Evolutionary conservation across 2,797 vertebrate genomes (phyloP).

Genomic region (Sylvia borin): DNA sequence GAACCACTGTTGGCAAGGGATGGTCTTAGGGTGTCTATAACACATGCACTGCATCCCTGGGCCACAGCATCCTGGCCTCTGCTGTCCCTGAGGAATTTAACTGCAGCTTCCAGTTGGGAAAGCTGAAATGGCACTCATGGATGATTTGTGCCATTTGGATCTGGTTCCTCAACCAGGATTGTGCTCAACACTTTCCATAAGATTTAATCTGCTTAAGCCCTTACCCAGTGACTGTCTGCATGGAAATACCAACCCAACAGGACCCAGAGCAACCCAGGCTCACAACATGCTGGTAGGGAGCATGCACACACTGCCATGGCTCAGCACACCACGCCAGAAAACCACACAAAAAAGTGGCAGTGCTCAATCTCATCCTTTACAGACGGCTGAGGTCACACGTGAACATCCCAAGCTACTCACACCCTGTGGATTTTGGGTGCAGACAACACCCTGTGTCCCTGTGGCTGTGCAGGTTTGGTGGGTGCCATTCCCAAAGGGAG

Average conservation of each 20-base stretch:
- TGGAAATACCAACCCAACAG: background rate
- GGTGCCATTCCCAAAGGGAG: background rate
- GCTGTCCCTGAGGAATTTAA: background rate
- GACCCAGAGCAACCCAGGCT: background rate
- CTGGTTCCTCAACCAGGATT: background rate
- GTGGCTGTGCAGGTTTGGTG: background rate
- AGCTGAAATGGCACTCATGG: background rate
- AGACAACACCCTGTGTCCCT: background rate
- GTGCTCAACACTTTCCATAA: accelerated
- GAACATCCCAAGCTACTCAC: accelerated
- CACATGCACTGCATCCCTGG: background rate
- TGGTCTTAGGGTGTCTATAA: background rate
- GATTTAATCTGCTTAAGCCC: background rate
- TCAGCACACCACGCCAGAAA: background rate
- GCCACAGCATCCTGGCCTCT: background rate
- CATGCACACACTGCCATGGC: background rate
- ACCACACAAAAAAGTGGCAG: background rate
- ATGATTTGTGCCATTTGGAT: background rate
- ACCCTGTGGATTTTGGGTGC: background rate
- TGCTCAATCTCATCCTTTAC: background rate
- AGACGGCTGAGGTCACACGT: background rate
- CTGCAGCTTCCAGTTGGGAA: background rate
- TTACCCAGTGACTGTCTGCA: background rate
- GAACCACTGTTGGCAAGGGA: accelerated
- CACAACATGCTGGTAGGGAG: background rate